phyloP scores from a whole-genome alignment of 1,140 invertebrate genomes.

The Cherax destructor region DNA sequence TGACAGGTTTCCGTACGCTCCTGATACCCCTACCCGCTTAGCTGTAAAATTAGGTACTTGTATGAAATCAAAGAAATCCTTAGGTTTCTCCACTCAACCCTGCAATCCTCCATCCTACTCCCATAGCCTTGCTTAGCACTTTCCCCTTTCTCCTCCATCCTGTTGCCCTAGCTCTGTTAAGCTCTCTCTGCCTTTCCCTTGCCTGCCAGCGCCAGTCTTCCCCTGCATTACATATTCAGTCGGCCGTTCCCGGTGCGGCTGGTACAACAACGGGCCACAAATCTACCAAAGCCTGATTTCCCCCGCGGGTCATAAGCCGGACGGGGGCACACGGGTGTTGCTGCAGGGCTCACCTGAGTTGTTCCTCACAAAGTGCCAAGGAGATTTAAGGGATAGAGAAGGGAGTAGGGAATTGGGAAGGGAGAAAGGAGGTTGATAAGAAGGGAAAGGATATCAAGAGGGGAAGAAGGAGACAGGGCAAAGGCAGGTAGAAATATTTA shows the following conservation, averaged over 20 bases:
- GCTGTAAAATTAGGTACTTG: too few species aligned
- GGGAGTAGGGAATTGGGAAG: not conserved
- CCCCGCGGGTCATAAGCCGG: constrained; percentile 8
- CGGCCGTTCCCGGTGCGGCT: not conserved
- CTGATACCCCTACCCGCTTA: too few species aligned
- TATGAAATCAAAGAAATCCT: too few species aligned
- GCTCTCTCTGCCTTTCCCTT: not conserved
- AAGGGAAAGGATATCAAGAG: not conserved
- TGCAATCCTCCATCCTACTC: too few species aligned
- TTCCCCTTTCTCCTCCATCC: not conserved
- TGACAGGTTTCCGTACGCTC: too few species aligned
- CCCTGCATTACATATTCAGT: not conserved
- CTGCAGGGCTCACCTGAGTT: not conserved
- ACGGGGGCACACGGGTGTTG: not conserved
- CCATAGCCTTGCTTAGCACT: not conserved
- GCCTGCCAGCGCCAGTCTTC: too few species aligned
- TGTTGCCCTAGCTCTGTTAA: not conserved
- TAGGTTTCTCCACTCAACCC: too few species aligned
- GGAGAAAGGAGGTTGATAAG: not conserved
- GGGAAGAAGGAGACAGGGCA: not conserved
- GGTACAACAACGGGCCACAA: not conserved
- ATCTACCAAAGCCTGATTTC: not conserved
- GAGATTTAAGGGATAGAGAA: not conserved
- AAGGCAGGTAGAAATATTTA: too few species aligned
- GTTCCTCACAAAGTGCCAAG: not conserved